These are phyloP conservation scores for Drosophila kurseongensis DNA, from an alignment of 1,140 invertebrate species.

Conservation along the genomic window DNA sequence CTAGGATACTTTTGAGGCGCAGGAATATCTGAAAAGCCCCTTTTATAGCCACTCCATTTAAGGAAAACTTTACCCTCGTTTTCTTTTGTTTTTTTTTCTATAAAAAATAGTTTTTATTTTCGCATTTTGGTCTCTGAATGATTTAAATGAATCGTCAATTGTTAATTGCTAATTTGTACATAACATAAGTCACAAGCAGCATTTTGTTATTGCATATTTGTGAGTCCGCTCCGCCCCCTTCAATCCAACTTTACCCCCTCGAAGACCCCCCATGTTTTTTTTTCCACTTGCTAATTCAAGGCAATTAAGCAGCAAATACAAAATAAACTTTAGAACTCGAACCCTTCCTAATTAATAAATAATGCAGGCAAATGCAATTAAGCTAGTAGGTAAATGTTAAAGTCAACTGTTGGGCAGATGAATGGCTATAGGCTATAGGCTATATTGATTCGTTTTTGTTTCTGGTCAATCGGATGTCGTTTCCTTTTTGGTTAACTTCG, in stretches of 20 bases:
- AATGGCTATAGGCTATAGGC: slow-evolving; percentile 1
- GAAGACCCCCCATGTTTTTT: neutral
- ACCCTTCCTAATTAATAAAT: slow-evolving; percentile 41
- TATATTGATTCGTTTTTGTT: slow-evolving; percentile 24
- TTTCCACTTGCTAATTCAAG: neutral
- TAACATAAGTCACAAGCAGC: slow-evolving; percentile 79
- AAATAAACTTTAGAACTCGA: slow-evolving; percentile 12
- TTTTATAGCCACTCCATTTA: slow-evolving; percentile 28
- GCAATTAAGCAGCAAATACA: slow-evolving; percentile 27
- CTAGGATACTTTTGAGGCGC: slow-evolving; percentile 3
- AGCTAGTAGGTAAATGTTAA: slow-evolving; percentile 16
- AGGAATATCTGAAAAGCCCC: neutral
- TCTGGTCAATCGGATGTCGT: neutral
- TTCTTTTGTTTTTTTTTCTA: slow-evolving; percentile 20
- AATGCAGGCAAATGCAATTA: slow-evolving; percentile 48
- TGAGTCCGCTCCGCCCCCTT: neutral
- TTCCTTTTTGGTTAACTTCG: slow-evolving; percentile 22
- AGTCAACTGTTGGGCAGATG: slow-evolving; percentile 12
- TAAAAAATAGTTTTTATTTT: slow-evolving; percentile 68
- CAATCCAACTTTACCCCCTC: neutral
- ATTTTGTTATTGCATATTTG: slow-evolving; percentile 70
- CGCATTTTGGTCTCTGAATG: slow-evolving; percentile 64
- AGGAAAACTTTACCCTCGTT: neutral
- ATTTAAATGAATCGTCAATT: slow-evolving; percentile 67
- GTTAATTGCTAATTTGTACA: slow-evolving; percentile 81